Base-by-base conservation (phyloP, 2,113 vertebrate genomes). In the Myotis brandtii region DNA sequence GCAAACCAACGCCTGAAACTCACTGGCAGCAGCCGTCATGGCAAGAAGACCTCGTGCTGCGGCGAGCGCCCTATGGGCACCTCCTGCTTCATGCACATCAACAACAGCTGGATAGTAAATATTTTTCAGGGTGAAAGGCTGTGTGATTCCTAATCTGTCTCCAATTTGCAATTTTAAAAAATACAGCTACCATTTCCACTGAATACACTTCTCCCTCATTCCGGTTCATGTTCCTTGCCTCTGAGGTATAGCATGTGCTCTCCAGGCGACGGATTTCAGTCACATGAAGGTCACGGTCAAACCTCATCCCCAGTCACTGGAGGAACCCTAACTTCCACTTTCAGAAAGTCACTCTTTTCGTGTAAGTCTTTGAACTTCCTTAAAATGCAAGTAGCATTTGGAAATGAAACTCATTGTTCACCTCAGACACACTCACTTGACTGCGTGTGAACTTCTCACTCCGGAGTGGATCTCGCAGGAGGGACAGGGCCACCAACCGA, bases 321-420 rank as follows among this genome's bases (percentile, higher is more conserved):
- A 94, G 52, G 32, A 91, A 75, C 12, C 2, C 72, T 62, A 69
- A 93, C 50, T 48, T 88, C 52, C 32, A 54, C 48, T 27, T 89
- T 75, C 25, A 91, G 50, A 91, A 91, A 93, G 43, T 66, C 16
- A 9, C 90, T 95, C 73, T 83, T 89, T 91, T 54, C 34, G 0
- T 43, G 14, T 69, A 80, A 82, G 40, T 76, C 50, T 62, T 69
- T 86, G 48, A 87, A 91, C 37, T 82, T 59, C 30, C 25, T 89
- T 83, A 84, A 93, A 88, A 70, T 40, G 0, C 34, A 73, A 89
- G n/a, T 20, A 46, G 48, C 30, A 20, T 46, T 79, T 73, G 56
- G 67, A 88, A 40, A 83, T 54, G 16, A 91, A 50, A 79, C 13
- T 50, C 72, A 86, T 56, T n/a, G 75, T 34, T 76, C 17, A 43